Conservation (phyloP, 2,113 vertebrate genomes). For the Prunella himalayana region DNA sequence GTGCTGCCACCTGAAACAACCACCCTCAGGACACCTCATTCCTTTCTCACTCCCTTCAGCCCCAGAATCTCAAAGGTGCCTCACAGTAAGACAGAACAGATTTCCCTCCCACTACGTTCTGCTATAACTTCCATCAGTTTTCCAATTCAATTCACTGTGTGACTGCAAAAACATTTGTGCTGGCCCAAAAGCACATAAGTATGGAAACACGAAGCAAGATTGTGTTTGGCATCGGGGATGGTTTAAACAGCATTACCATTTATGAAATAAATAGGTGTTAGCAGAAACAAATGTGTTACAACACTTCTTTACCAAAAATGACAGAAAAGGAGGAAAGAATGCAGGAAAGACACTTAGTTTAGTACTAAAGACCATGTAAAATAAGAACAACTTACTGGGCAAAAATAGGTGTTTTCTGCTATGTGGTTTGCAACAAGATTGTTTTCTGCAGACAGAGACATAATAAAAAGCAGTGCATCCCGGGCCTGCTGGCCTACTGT, state of each 20-base stretch:
- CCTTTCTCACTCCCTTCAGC: not conserved
- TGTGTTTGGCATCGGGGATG: not conserved
- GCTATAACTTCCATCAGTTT: not conserved
- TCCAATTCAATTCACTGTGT: not conserved
- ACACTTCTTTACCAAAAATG: not conserved
- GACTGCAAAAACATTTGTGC: not conserved
- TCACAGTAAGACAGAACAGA: not conserved
- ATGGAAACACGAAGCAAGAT: not conserved
- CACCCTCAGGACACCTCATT: not conserved
- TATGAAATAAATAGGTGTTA: not conserved
- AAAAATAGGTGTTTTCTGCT: slow-evolving; percentile 94
- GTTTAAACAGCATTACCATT: not conserved
- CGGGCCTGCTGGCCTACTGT: slow-evolving; percentile 92
- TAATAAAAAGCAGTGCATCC: slow-evolving; percentile 92
- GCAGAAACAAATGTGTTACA: not conserved
- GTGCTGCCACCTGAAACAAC: not conserved
- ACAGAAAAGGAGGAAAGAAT: not conserved
- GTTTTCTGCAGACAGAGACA: slow-evolving; percentile 95
- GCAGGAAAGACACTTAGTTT: not conserved
- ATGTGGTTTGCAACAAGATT: slow-evolving; percentile 87
- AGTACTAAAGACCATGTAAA: not conserved
- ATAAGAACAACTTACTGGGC: slow-evolving; percentile 82
- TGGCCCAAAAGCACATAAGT: not conserved
- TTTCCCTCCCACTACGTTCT: not conserved
- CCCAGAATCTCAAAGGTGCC: not conserved